Percentiles rank a stretch among this genome's conserved stretches.
Conservation (phyloP, 2,113 vertebrate species). For the Jacana jacana region DNA sequence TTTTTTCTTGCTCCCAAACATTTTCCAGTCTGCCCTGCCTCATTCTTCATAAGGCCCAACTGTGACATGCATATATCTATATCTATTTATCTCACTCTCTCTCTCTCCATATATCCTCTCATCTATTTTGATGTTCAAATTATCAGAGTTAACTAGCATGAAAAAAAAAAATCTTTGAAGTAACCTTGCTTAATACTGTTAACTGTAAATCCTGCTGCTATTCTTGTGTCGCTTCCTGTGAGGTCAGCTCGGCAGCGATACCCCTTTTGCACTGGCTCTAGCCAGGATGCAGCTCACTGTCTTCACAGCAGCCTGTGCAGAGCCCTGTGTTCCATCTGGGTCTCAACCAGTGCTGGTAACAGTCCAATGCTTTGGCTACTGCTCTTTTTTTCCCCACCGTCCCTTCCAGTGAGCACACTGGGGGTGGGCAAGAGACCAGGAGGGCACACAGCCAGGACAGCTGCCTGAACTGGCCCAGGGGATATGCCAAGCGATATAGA, state of each 20-base stretch:
- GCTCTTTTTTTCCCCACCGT: neutral
- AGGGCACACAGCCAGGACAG: too few species aligned
- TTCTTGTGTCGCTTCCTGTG: neutral
- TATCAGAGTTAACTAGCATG: neutral
- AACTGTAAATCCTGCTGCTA: neutral
- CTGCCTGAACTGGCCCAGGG: neutral
- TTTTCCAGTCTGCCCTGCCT: neutral
- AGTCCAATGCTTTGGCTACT: neutral
- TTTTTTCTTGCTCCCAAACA: neutral
- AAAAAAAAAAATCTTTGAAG: neutral
- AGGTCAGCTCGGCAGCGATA: neutral
- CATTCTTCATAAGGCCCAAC: neutral
- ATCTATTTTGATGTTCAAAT: neutral
- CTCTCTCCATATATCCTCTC: neutral
- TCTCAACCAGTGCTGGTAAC: neutral
- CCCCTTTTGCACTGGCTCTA: neutral
- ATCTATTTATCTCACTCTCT: too few species aligned
- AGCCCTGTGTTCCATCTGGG: too few species aligned
- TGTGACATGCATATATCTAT: neutral
- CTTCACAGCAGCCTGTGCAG: neutral
- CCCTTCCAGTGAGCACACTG: neutral
- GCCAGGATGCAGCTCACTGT: neutral
- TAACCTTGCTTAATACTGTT: too few species aligned
- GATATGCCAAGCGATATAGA: too few species aligned
- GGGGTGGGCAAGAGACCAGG: neutral